Percentiles rank a stretch among this genome's conserved stretches.
Conservation (phyloP, 2,797 vertebrate genomes). For the Premnoplex brunnescens region DNA sequence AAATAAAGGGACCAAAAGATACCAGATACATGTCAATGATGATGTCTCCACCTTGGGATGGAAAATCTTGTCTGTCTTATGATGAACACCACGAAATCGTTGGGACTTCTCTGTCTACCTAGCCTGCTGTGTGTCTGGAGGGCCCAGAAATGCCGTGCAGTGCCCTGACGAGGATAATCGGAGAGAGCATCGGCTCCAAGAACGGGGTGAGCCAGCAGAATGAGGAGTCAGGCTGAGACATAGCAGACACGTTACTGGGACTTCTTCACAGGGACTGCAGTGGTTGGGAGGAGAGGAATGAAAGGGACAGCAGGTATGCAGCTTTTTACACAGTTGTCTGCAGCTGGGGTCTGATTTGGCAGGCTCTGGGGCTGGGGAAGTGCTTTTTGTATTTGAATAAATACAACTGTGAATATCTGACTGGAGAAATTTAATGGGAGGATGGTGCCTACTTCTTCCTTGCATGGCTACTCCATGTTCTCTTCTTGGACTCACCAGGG, state of each 20-base stretch:
- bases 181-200: constrained; percentile 57
- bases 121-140: constrained; percentile 57
- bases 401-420: not conserved
- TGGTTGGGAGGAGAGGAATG: constrained; percentile 63
- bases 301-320: constrained; percentile 65
- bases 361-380: constrained; percentile 21
- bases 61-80: constrained; percentile 40
- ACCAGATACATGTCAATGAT: not conserved
- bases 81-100: constrained; percentile 27
- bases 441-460: constrained; percentile 24
- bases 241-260: constrained; percentile 43
- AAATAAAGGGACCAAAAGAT: not conserved
- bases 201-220: constrained; percentile 59
- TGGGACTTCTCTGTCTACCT: constrained; percentile 58
- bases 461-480: constrained; percentile 37
- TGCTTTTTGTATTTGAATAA: constrained; percentile 38
- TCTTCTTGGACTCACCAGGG: constrained; percentile 1
- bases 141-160: constrained; percentile 55
- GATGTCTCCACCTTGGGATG: constrained; percentile 30
- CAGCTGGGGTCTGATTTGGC: constrained; percentile 30
- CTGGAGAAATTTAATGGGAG: not conserved
- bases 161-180: constrained; percentile 55
- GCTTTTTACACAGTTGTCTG: constrained; percentile 39
- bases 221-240: constrained; percentile 61
- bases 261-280: constrained; percentile 59